Conservation (phyloP, 30 jellyfish, hydroid and myxozoan species). For the Turritopsis rubra region DNA sequence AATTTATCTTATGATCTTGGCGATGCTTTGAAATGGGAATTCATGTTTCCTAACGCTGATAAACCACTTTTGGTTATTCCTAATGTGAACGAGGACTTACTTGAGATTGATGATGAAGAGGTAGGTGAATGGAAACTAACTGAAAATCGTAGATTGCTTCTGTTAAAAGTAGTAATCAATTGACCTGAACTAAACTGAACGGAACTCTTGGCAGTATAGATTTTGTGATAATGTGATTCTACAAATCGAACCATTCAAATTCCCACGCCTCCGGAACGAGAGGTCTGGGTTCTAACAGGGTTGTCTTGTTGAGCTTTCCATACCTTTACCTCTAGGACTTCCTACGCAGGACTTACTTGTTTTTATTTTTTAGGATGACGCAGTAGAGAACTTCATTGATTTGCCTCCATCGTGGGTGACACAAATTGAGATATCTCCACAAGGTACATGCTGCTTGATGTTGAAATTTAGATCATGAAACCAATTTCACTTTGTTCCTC, state of each 20-base stretch:
- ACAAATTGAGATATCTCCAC: slow-evolving; percentile 57
- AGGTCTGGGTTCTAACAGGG: too few species aligned
- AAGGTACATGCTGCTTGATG: slow-evolving; percentile 37
- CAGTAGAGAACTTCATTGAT: slow-evolving; percentile 41
- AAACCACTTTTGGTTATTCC: slow-evolving; percentile 71
- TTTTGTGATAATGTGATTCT: too few species aligned
- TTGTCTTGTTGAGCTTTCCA: too few species aligned
- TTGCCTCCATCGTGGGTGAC: slow-evolving; percentile 94
- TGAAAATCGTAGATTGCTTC: not conserved
- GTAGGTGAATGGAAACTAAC: slow-evolving; percentile 20
- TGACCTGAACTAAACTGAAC: too few species aligned
- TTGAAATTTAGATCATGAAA: slow-evolving; percentile 5
- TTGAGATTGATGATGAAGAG: slow-evolving; percentile 84
- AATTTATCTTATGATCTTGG: slow-evolving; percentile 83
- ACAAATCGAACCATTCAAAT: too few species aligned
- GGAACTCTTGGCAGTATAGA: too few species aligned
- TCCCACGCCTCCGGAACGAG: too few species aligned
- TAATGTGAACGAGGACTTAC: slow-evolving; percentile 44
- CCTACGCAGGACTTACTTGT: too few species aligned
- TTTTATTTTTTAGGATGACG: slow-evolving; percentile 22
- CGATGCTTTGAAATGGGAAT: slow-evolving; percentile 89
- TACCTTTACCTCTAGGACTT: too few species aligned
- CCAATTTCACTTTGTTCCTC: too few species aligned
- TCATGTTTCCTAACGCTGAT: slow-evolving; percentile 79
- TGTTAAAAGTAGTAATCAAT: not conserved